These are phyloP conservation scores for Phodopus roborovskii DNA, from an alignment of 2,113 vertebrate genomes.

Conservation along the genomic window DNA sequence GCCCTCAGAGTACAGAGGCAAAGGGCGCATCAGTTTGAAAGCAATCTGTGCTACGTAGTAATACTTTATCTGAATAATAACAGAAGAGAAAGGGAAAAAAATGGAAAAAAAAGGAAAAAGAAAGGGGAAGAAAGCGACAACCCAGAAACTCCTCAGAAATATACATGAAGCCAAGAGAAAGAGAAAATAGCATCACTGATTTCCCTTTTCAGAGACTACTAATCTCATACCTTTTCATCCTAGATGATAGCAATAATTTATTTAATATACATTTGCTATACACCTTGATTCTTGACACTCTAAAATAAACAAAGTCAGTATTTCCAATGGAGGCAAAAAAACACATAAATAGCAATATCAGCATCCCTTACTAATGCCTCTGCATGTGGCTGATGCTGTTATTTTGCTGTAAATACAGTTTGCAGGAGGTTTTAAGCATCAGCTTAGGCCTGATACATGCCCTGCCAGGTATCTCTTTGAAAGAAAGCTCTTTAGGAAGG, in stretches of 20 bases:
- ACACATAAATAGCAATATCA: constrained; percentile 74
- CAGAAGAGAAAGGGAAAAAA: not conserved
- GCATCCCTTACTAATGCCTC: constrained; percentile 44
- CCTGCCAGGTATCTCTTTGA: not conserved
- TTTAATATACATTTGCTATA: not conserved
- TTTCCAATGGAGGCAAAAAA: not conserved
- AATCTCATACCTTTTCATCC: not conserved
- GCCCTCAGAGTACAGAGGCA: not conserved
- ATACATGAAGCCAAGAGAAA: not conserved
- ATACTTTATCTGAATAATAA: not conserved
- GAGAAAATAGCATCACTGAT: too few relatives aligned
- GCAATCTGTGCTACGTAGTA: not conserved
- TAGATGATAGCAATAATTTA: not conserved
- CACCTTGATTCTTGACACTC: not conserved
- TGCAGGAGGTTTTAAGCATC: constrained; percentile 57
- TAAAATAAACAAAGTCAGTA: not conserved
- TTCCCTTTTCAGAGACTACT: rapidly evolving
- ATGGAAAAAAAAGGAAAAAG: not conserved
- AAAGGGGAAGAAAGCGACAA: too few relatives aligned
- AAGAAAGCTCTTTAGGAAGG: constrained; percentile 55
- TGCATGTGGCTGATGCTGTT: constrained; percentile 42
- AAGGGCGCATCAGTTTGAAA: not conserved
- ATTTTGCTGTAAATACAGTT: constrained; percentile 70
- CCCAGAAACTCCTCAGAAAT: not conserved
- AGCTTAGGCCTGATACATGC: constrained; percentile 15